Evolutionary conservation across 2,888 invertebrate genomes (phyloP), one percentile per base, ranked within the genome.

Genomic region (Scaptomyza reducta): DNA sequence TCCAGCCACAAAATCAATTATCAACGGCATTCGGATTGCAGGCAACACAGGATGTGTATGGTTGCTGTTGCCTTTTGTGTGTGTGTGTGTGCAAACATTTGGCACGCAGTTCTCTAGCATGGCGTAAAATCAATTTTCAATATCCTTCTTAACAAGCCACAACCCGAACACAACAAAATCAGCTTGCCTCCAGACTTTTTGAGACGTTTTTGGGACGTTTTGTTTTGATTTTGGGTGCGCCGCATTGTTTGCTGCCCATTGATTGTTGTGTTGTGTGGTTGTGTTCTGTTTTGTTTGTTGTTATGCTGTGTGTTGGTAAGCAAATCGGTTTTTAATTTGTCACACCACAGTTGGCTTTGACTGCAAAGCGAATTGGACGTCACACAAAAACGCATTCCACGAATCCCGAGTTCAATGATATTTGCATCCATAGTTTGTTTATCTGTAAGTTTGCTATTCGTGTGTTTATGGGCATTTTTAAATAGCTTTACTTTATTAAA

Each of bases 1-100:
- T 61, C 77, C 77, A 72, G 81, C 89, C 90, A 76, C 89, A 87
- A 89, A 89, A 90, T 90, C 90, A 87, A 90, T 90, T 90, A 89
- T 90, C 60, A 89, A 90, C 89, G 90, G 83, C 56, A 76, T 57
- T 63, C 60, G 57, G 51, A 59, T 66, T 41, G 18, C 49, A 49
- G 33, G 33, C 18, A 18, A 49, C 10, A 49, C 49, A 49, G 33
- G 49, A 49, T 49, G 18, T 31, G 16, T 31, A 6, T 45, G 41
- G 14, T 14, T 16, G 46, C 13, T 73, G 22, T 22, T 22, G 22
- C 22, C 22, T 22, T 22, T 22, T 61, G 45, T 45, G 65, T 47
- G 42, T 63, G 27, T 49, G 49, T 79, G 72, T 82, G 72, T 70
- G 81, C 85, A 88, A 85, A 84, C 78, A 88, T 76, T 79, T 64